phyloP scores from a whole-genome alignment of 2,113 vertebrate genomes.

The Microcebus jonahi region DNA sequence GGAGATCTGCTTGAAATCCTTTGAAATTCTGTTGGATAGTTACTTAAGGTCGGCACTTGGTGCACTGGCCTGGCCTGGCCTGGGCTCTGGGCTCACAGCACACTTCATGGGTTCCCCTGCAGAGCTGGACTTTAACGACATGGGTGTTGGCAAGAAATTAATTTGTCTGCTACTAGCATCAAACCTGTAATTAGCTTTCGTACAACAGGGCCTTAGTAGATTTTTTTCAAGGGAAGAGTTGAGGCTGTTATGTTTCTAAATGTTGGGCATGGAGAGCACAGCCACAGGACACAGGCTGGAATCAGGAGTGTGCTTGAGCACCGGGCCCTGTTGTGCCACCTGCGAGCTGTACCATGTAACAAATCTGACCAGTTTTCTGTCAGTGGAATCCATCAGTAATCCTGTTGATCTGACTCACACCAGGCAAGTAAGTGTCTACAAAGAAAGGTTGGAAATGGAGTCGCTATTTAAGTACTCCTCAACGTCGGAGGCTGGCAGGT shows the following conservation, averaged over 20 bases:
- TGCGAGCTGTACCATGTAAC: not conserved
- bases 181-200: slow-evolving; percentile 39
- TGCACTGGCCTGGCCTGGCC: not conserved
- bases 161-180: not conserved
- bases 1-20: not conserved
- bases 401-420: not conserved
- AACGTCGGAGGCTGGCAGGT: not conserved
- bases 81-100: not conserved
- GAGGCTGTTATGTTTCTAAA: not conserved
- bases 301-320: not conserved
- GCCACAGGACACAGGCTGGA: not conserved
- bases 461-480: not conserved
- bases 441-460: not conserved
- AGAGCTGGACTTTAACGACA: not conserved
- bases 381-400: not conserved
- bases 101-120: not conserved
- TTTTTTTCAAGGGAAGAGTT: slow-evolving; percentile 27
- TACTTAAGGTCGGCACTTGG: not conserved
- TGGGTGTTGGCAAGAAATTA: not conserved
- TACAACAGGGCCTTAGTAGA: not conserved
- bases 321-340: not conserved
- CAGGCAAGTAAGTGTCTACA: not conserved
- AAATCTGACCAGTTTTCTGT: not conserved
- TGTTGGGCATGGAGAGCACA: not conserved
- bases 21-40: not conserved